These are phyloP conservation scores for Physocephala rufipes DNA, from an alignment of 2,888 invertebrate species.

Conservation along the genomic window DNA sequence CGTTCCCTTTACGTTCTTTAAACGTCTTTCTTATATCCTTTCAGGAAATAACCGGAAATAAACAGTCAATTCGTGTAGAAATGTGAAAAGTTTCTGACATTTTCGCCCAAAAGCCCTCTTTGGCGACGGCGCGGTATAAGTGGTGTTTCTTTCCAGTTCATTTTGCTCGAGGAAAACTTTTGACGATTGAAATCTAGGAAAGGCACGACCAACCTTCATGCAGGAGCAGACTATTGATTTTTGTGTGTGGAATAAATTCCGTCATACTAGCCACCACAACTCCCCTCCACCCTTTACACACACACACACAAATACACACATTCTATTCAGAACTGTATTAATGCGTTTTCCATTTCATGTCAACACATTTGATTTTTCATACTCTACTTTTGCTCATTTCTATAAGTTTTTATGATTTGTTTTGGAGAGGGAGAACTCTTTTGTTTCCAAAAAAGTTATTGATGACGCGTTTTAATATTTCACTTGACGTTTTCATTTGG, in stretches of 20 bases:
- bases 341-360: constrained; percentile 61
- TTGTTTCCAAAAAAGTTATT: constrained; percentile 59
- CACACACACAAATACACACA: constrained; percentile 27
- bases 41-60: background rate
- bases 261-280: constrained; percentile 5
- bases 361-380: constrained; percentile 58
- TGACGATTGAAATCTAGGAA: background rate
- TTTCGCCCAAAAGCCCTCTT: background rate
- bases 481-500: constrained; percentile 36
- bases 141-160: constrained; percentile 25
- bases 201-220: background rate
- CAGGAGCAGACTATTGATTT: constrained; percentile 25
- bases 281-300: background rate
- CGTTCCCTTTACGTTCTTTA: too few relatives aligned
- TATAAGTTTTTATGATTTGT: too few relatives aligned
- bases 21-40: too few relatives aligned
- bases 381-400: background rate
- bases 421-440: too few relatives aligned
- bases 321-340: constrained; percentile 55
- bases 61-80: constrained; percentile 16
- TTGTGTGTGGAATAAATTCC: background rate
- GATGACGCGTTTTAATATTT: constrained; percentile 58
- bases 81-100: constrained; percentile 28
- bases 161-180: background rate
- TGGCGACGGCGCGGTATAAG: constrained; percentile 15